These are phyloP conservation scores for Stylophora pistillata DNA, from an alignment of 64 coral and sea anemone species.

Conservation along the genomic window DNA sequence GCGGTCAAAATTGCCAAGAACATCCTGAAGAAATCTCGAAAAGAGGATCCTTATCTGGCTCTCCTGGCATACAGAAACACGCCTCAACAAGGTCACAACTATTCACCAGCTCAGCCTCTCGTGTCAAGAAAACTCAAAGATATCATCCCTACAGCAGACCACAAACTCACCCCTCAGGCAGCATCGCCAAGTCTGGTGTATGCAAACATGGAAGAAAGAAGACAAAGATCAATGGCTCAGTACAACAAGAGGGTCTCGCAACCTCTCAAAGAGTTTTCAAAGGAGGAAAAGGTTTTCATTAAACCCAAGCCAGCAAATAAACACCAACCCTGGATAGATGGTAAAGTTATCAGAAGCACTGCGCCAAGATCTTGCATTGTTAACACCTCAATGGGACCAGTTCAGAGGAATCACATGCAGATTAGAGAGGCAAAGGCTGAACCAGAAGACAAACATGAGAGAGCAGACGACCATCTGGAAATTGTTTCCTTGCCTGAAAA, in stretches of 20 bases:
- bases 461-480: background rate
- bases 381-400: background rate
- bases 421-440: background rate
- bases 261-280: no score
- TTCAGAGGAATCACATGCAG: background rate
- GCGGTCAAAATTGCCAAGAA: slow-evolving; percentile 40
- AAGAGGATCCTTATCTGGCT: slow-evolving; percentile 47
- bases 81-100: slow-evolving; percentile 24
- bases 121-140: slow-evolving; percentile 3
- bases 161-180: background rate
- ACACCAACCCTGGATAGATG: slow-evolving; percentile 10
- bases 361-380: background rate
- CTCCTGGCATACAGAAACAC: slow-evolving; percentile 47
- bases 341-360: background rate
- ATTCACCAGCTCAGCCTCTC: slow-evolving; percentile 36
- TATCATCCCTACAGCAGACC: background rate
- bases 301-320: background rate
- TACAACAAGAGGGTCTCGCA: background rate
- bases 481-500: background rate
- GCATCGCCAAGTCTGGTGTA: background rate
- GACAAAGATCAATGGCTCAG: background rate
- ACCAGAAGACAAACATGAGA: background rate
- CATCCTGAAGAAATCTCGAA: slow-evolving; percentile 45
- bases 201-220: slow-evolving; percentile 7
- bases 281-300: background rate